These are phyloP conservation scores for Caerostris darwini DNA, from an alignment of 1,140 invertebrate species.

Conservation along the genomic window DNA sequence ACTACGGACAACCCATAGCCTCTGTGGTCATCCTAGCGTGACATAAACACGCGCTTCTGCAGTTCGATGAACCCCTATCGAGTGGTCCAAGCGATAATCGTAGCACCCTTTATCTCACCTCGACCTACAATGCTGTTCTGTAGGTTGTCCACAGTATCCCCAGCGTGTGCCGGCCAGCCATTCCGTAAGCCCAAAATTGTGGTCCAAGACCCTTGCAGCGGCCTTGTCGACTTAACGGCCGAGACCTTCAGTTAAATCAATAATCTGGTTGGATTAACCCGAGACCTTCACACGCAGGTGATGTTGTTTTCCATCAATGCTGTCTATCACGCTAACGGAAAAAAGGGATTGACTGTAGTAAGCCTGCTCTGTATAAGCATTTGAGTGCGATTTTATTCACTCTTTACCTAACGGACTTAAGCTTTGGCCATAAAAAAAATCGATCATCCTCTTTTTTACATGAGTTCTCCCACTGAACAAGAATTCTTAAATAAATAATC, in stretches of 20 bases:
- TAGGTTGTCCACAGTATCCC: background rate
- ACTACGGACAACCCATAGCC: background rate
- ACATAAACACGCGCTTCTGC: slow-evolving; percentile 45
- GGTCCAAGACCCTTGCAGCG: slow-evolving; percentile 34
- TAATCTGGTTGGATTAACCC: slow-evolving; percentile 21
- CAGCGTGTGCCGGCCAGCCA: background rate
- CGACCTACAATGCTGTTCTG: slow-evolving; percentile 30
- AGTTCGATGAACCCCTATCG: slow-evolving; percentile 54
- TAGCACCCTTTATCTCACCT: slow-evolving; percentile 44
- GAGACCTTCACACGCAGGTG: slow-evolving; percentile 17
- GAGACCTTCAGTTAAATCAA: slow-evolving; percentile 28
- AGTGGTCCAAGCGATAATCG: slow-evolving; percentile 15
- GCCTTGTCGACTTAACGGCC: slow-evolving; percentile 28
- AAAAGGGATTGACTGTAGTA: background rate
- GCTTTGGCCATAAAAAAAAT: background rate
- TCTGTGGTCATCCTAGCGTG: slow-evolving; percentile 28
- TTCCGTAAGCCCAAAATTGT: slow-evolving; percentile 30
- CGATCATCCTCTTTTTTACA: background rate
- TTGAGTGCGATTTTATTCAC: slow-evolving; percentile 19
- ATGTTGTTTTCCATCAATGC: background rate
- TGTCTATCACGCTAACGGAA: slow-evolving; percentile 20
- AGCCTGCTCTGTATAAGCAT: background rate
- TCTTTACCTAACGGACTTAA: background rate
- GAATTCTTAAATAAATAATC: background rate
- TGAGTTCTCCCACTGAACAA: background rate